Conservation (phyloP, 1,140 invertebrate genomes). For the Drosophila equinoxialis region DNA sequence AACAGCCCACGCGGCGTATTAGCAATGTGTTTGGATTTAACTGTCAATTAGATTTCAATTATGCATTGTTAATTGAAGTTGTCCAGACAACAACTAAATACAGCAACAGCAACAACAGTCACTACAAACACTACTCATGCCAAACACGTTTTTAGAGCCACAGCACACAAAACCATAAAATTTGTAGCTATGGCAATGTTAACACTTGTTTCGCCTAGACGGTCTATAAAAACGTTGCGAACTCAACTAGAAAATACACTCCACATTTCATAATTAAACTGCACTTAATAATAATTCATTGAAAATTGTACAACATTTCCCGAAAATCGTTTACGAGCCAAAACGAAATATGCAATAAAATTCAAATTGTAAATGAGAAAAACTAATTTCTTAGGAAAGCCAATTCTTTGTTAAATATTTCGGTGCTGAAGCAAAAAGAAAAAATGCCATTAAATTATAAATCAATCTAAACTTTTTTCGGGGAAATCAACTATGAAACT, state of each 20-base stretch:
- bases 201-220: conserved; percentile 57
- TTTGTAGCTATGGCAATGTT: conserved; percentile 45
- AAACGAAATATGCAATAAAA: background rate
- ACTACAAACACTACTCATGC: conserved; percentile 48
- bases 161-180: conserved; percentile 49
- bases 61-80: conserved; percentile 72
- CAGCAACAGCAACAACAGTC: background rate
- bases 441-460: no score
- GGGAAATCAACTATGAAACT: no score
- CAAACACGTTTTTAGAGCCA: conserved; percentile 66
- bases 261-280: conserved; percentile 3
- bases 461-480: no score
- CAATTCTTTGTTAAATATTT: no score
- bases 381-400: no score
- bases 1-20: conserved; percentile 67
- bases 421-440: no score
- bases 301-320: background rate
- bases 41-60: conserved; percentile 81
- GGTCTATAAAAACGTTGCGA: conserved; percentile 9
- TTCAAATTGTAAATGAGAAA: background rate
- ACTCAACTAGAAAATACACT: conserved; percentile 21
- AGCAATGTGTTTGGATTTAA: conserved; percentile 72
- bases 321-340: background rate
- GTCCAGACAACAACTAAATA: conserved; percentile 42
- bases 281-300: conserved; percentile 8